Percentiles rank a stretch among this genome's conserved stretches.
phyloP scores from a whole-genome alignment of 2,888 invertebrate species.

The Erebia epiphron region DNA sequence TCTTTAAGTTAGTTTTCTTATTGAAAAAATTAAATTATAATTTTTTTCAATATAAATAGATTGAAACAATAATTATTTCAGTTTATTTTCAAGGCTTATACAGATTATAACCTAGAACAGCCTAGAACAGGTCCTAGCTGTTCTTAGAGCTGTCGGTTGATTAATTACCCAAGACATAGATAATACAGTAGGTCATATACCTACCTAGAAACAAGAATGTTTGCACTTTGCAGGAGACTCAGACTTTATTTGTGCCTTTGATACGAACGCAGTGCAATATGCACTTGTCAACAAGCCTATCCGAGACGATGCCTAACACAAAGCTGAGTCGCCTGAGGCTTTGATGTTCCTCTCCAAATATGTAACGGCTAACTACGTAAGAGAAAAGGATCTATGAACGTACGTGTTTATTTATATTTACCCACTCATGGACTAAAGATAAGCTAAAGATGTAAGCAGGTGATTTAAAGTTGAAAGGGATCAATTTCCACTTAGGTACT shows the following conservation, averaged over 20 bases:
- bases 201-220: conserved; percentile 22
- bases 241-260: conserved; percentile 52
- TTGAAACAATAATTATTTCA: too few species aligned
- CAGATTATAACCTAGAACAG: too few species aligned
- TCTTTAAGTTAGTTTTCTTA: too few species aligned
- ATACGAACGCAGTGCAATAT: conserved; percentile 56
- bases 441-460: background rate
- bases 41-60: too few species aligned
- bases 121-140: too few species aligned
- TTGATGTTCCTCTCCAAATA: conserved; percentile 31
- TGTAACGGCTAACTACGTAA: conserved; percentile 8
- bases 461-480: background rate
- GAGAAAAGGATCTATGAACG: background rate
- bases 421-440: background rate
- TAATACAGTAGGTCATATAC: background rate
- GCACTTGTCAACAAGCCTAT: conserved; percentile 55
- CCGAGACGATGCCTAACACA: conserved; percentile 48
- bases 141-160: background rate
- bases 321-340: conserved; percentile 40
- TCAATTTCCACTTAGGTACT: too few species aligned
- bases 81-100: too few species aligned
- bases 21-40: too few species aligned
- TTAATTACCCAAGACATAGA: background rate
- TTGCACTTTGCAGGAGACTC: conserved; percentile 31
- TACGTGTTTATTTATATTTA: conserved; percentile 2